phyloP scores from a whole-genome alignment of 2,888 invertebrate genomes.

The Dimorphilus gyrociliatus region DNA sequence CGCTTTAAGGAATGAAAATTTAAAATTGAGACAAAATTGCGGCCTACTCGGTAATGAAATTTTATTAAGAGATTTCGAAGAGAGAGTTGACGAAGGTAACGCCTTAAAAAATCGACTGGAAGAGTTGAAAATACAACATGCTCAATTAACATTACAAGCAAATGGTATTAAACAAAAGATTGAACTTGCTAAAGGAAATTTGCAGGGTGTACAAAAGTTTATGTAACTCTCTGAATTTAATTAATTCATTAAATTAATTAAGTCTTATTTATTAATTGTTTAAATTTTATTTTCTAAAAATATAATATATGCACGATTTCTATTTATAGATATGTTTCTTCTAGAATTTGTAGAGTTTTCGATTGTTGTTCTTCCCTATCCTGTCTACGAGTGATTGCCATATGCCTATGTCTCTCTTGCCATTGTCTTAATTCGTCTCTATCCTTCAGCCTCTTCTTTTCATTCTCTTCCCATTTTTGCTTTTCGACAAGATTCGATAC shows the following conservation, averaged over 20 bases:
- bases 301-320: too few species aligned
- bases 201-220: too few species aligned
- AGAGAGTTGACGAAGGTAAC: slow-evolving; percentile 29
- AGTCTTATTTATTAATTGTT: too few species aligned
- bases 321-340: too few species aligned
- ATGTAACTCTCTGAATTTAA: too few species aligned
- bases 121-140: slow-evolving; percentile 26
- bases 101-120: slow-evolving; percentile 24
- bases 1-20: slow-evolving; percentile 36
- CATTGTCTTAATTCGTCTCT: slow-evolving; percentile 29
- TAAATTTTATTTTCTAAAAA: too few species aligned
- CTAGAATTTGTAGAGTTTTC: too few species aligned
- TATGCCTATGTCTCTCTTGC: slow-evolving; percentile 29
- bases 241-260: too few species aligned
- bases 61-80: slow-evolving; percentile 42
- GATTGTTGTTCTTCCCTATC: too few species aligned
- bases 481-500: slow-evolving; percentile 31
- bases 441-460: slow-evolving; percentile 32
- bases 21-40: slow-evolving; percentile 38
- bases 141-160: slow-evolving; percentile 30
- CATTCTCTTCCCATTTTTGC: slow-evolving; percentile 32
- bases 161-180: slow-evolving; percentile 32
- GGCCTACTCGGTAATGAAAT: slow-evolving; percentile 42
- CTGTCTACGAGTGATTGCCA: too few species aligned
- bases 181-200: slow-evolving; percentile 20